Evolutionary conservation across 2,113 vertebrate species (phyloP).

Genomic region (Poeciliopsis occidentalis): DNA sequence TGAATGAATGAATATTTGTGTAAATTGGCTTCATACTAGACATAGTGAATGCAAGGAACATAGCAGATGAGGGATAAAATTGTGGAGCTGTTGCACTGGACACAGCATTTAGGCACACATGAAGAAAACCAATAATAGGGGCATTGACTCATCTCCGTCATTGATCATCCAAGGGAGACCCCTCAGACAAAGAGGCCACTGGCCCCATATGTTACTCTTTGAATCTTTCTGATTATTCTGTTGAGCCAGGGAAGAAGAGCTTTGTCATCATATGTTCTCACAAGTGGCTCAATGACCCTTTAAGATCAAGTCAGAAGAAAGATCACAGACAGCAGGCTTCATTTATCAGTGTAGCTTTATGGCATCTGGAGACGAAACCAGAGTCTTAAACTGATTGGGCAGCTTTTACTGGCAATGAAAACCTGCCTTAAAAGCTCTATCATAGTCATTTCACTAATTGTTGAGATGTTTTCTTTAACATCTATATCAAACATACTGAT

Average conservation of each 20-base stretch:
- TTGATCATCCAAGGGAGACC: conserved; percentile 65
- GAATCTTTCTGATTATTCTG: conserved; percentile 29
- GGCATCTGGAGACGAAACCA: background rate
- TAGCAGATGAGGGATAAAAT: conserved; percentile 4
- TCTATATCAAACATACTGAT: background rate
- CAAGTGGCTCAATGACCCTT: conserved; percentile 25
- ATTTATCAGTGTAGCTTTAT: background rate
- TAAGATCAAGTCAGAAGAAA: conserved; percentile 19
- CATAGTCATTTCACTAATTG: background rate
- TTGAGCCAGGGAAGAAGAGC: conserved; percentile 26
- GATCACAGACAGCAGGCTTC: conserved; percentile 21
- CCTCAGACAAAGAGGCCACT: conserved; percentile 52
- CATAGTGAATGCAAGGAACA: background rate
- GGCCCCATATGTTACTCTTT: conserved; percentile 12
- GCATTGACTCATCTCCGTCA: conserved; percentile 55
- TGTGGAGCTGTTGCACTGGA: conserved; percentile 20
- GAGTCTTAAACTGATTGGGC: background rate
- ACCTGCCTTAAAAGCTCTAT: background rate
- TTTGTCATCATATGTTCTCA: conserved; percentile 44
- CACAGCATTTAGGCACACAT: conserved; percentile 25
- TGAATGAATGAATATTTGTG: background rate
- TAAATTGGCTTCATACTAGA: background rate
- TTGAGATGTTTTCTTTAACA: background rate
- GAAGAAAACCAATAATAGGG: conserved; percentile 41
- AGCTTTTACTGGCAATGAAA: background rate